Percentiles rank a stretch among this genome's conserved stretches.
Evolutionary conservation across 1,140 invertebrate genomes (phyloP).

Genomic region (Heterodera schachtii): DNA sequence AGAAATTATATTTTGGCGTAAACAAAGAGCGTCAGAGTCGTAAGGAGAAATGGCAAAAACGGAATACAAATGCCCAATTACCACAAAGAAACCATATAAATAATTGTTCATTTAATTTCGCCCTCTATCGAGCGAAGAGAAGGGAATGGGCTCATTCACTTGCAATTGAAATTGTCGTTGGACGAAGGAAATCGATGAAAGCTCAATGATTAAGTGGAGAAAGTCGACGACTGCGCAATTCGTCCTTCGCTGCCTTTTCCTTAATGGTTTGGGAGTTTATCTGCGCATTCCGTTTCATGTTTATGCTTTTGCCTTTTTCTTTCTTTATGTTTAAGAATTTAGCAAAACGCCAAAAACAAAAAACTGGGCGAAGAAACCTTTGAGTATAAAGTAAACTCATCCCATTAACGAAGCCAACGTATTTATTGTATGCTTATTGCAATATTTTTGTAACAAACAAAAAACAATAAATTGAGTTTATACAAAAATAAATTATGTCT

Average conservation of each 20-base stretch:
- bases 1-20: no score
- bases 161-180: background rate
- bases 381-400: background rate
- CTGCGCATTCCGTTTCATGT: background rate
- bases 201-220: background rate
- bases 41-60: background rate
- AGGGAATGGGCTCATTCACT: background rate
- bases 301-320: no score
- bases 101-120: no score
- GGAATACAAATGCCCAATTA: no score
- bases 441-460: no score
- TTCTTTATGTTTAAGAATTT: no score
- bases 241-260: background rate
- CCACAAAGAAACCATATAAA: no score
- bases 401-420: background rate
- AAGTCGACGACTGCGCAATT: background rate
- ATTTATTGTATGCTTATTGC: no score
- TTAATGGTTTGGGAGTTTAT: background rate
- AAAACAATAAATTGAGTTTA: no score
- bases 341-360: no score
- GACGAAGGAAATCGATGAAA: background rate
- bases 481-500: background rate
- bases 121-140: no score
- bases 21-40: background rate
- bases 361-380: background rate